Evolutionary conservation across 2,888 invertebrate genomes (phyloP), one percentile per base, ranked within the genome.

Genomic region (Elaeidobius kamerunicus): DNA sequence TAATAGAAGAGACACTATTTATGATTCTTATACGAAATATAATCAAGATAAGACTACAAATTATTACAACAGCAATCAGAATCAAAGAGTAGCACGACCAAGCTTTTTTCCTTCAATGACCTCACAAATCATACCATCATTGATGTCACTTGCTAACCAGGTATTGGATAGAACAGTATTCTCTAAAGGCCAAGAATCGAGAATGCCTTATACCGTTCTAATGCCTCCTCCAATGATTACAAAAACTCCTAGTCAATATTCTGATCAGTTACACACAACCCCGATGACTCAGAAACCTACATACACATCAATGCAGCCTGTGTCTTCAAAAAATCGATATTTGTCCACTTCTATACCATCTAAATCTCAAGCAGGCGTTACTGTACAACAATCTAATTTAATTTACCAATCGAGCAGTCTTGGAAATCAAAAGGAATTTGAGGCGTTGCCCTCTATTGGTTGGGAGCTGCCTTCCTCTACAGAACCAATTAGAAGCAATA

Each of bases 141-240:
- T 61, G 43, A 74, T 79, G 32, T 65, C 51, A 9, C 45, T 56
- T 7, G 58, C 55, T 12, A 58, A 62, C 30, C 63, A 62, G 30
- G 61, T 62, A 17, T 52, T 63, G 17, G 61, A 67, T 19, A 62
- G 60, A 38, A 56, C 55, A 14, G 19, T 55, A 5, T 62, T 60
- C 34, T 59, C 62, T 56, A 79, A 81, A 67, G 73, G 74, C 14
- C 56, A 39, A 40, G 77, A 83, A 12, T 28, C 44, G 40, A 64
- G 72, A 14, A 70, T 76, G 45, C 84, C 84, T 0, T 81, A 83
- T 71, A 84, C 85, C 1, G 81, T 85, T 67, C 75, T 86, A 49
- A 79, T 86, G 54, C 86, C 86, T 11, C 85, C 86, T 9, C 85
- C 86, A 51, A 53, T 47, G 16, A 19, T 40, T 40, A 56, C 19